Conservation (phyloP, 2,888 invertebrate species). For the Meghimatium bilineatum region DNA sequence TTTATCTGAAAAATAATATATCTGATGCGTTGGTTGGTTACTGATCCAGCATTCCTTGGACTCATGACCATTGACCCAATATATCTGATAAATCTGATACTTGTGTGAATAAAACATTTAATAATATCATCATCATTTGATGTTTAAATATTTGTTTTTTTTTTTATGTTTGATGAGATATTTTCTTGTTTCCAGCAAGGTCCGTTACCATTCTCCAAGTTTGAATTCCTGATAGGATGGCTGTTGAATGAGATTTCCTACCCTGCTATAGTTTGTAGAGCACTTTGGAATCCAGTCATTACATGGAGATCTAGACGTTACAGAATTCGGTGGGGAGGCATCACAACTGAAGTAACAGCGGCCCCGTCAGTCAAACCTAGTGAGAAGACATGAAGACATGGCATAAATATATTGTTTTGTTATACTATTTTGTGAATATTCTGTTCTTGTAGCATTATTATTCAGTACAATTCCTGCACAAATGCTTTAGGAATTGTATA, state of each 20-base stretch:
- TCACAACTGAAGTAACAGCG: constrained; percentile 40
- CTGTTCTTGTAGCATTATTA: constrained; percentile 1
- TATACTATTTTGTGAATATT: not conserved
- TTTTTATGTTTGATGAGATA: not conserved
- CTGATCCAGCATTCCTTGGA: no score
- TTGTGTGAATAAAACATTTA: no score
- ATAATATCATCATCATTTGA: no score
- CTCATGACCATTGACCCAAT: no score
- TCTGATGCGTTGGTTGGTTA: no score
- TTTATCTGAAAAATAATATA: no score
- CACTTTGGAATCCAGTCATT: constrained; percentile 91
- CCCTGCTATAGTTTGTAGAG: constrained; percentile 90
- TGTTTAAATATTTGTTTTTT: no score
- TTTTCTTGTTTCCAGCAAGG: constrained; percentile 83
- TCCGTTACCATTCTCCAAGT: constrained; percentile 93
- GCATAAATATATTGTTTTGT: not conserved
- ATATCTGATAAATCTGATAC: no score
- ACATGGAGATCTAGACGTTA: constrained; percentile 92
- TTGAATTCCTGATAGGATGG: constrained; percentile 96
- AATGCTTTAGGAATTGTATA: no score
- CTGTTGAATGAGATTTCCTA: constrained; percentile 93
- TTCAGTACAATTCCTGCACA: no score
- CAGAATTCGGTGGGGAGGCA: constrained; percentile 96
- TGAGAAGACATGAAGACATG: constrained; percentile 39
- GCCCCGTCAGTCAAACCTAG: constrained; percentile 21